Base-by-base conservation (phyloP, 2,113 vertebrate genomes). In the Panthera uncia region DNA sequence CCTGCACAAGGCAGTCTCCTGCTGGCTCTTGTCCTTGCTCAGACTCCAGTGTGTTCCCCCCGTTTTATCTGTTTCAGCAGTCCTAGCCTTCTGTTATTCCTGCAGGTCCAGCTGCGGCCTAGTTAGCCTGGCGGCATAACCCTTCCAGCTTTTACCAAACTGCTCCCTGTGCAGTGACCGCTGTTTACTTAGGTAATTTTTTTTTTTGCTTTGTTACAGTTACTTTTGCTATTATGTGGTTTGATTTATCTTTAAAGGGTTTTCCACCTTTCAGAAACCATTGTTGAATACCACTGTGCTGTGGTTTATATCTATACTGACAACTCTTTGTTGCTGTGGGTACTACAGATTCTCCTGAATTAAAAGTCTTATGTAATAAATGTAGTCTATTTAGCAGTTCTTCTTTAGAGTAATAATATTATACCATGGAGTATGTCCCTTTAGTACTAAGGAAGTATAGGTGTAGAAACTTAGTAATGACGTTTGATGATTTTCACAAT, bases 301-400 rank as follows among this genome's bases (percentile, higher is more conserved):
- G 15, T 86, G 61, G 57, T 61, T 85, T 71, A 11, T 41, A 36
- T 31, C 69, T 95, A 12, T 65, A 57, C 25, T 41, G 90, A 85
- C 13, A 86, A 5, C 9, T 89, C 36, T 89, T 94, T 69, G 36
- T 97, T 85, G 86, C 73, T 96, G 4, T 89, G 74, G 41, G n/a
- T 73, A 63, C 21, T 76, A 76, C 5, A 80, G 86, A 91, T 61
- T 91, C 21, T 92, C 55, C 38, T 82, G 57, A 68, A 61, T 66
- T 96, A 31, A 57, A 81, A 84, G 65, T 79, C 25, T 81, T 94
- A 55, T 6, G 8, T 89, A 94, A 80, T 23, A 89, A 65, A 31
- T 94, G 18, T 50, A 93, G 83, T 78, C 61, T 91, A 7, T 50
- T 83, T 61, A 91, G 80, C 80, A 94, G 68, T 95, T 88, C 33